These are phyloP conservation scores for Myotis findleyi DNA, from an alignment of 2,797 vertebrate species.

Conservation along the genomic window DNA sequence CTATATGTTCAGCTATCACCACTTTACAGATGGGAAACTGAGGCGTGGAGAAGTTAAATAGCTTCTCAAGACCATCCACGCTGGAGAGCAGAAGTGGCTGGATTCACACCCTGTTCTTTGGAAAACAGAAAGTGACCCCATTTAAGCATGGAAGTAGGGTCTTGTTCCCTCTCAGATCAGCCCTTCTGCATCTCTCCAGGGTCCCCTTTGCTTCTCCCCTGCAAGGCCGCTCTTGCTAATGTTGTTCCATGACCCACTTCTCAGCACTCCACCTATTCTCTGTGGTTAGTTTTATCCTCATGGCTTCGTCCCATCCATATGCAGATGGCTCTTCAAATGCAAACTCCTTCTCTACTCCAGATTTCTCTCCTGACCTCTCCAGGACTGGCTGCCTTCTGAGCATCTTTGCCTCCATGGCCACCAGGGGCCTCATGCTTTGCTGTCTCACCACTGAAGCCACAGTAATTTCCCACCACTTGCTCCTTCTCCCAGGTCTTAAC, in stretches of 20 bases:
- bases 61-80: background rate
- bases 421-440: background rate
- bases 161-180: background rate
- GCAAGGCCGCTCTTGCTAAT: background rate
- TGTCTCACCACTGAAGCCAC: background rate
- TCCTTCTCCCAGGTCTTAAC: background rate
- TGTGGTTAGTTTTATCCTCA: background rate
- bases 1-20: fast-evolving
- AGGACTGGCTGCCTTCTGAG: background rate
- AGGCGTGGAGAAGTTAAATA: no score
- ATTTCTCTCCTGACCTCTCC: background rate
- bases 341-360: background rate
- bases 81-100: background rate
- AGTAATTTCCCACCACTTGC: fast-evolving
- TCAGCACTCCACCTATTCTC: background rate
- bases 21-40: background rate
- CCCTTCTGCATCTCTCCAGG: background rate
- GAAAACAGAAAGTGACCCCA: background rate
- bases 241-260: fast-evolving
- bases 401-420: background rate
- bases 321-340: background rate
- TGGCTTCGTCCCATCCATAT: fast-evolving
- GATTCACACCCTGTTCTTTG: background rate
- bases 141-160: background rate
- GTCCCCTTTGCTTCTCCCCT: background rate